Evolutionary conservation across 1,140 invertebrate genomes (phyloP).

Genomic region (Babylonia areolata): DNA sequence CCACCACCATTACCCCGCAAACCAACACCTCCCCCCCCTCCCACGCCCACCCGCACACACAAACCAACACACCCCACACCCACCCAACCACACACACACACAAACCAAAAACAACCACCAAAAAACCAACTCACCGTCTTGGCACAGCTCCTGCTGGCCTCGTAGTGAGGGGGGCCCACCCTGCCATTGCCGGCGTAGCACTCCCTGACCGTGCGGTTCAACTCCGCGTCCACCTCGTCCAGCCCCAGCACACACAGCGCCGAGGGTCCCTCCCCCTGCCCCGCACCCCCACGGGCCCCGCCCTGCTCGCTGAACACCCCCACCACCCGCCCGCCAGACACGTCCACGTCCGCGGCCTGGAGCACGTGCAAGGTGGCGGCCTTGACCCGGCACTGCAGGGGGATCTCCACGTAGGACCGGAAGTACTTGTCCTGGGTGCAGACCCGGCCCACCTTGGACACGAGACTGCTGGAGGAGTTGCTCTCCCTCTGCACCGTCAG

Average conservation of each 20-base stretch:
- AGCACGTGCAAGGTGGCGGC: conserved; percentile 87
- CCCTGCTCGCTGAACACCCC: conserved; percentile 88
- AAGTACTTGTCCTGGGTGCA: conserved; percentile 97
- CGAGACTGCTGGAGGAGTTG: conserved; percentile 77
- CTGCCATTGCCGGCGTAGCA: conserved; percentile 84
- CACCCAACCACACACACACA: no score
- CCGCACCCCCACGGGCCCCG: neutral
- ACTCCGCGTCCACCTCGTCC: conserved; percentile 93
- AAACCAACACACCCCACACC: neutral
- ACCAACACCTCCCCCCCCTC: neutral
- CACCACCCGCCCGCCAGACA: conserved; percentile 95
- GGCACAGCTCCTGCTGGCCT: conserved; percentile 49
- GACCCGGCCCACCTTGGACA: conserved; percentile 95
- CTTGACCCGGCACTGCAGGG: conserved; percentile 91
- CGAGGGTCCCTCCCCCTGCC: conserved; percentile 79
- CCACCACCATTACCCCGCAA: no score
- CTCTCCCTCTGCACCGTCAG: conserved; percentile 93
- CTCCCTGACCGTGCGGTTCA: conserved; percentile 97
- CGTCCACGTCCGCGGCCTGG: conserved; percentile 95
- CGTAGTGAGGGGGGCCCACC: conserved; percentile 67
- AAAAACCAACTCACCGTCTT: conserved; percentile 54
- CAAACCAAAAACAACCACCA: neutral
- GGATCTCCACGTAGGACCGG: conserved; percentile 98
- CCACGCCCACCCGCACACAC: no score
- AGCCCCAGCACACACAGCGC: conserved; percentile 96